phyloP scores from a whole-genome alignment of 2,888 invertebrate genomes.

The Neria commutata region DNA sequence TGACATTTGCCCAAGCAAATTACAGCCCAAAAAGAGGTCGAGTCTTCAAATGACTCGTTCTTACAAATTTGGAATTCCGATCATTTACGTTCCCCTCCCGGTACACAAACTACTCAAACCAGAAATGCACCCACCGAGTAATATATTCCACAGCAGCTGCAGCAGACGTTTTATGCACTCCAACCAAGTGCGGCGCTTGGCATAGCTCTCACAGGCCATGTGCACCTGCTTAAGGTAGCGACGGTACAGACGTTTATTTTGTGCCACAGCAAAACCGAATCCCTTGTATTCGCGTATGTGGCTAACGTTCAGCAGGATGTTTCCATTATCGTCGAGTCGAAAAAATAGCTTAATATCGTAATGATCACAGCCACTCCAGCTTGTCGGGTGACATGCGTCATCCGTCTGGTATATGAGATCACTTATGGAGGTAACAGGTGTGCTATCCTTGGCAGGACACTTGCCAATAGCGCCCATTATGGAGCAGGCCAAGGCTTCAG shows the following conservation, averaged over 20 bases:
- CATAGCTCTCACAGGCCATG: conserved; percentile 46
- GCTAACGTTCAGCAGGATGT: conserved; percentile 54
- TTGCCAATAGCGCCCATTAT: conserved; percentile 58
- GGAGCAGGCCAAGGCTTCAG: conserved; percentile 54
- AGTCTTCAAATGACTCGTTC: background rate
- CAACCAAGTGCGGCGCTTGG: conserved; percentile 19
- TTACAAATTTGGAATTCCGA: background rate
- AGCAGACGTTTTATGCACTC: conserved; percentile 40
- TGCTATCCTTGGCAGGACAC: conserved; percentile 43
- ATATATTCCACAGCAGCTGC: conserved; percentile 41
- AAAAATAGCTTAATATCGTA: conserved; percentile 60
- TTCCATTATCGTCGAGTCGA: conserved; percentile 60
- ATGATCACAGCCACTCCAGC: conserved; percentile 46
- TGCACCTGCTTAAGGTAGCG: conserved; percentile 45
- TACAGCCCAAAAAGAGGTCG: too few species aligned
- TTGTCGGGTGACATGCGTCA: conserved; percentile 37
- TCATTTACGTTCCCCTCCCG: too few species aligned
- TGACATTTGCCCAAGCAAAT: too few species aligned
- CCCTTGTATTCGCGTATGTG: conserved; percentile 56
- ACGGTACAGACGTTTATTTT: conserved; percentile 44
- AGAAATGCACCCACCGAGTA: conserved; percentile 53
- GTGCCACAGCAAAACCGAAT: conserved; percentile 40
- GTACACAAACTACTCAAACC: background rate
- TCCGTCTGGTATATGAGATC: conserved; percentile 28
- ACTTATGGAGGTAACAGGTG: conserved; percentile 28